Evolutionary conservation across 2,888 invertebrate genomes (phyloP), one percentile per base, ranked within the genome.

Genomic region (Synanthedon myopaeformis): DNA sequence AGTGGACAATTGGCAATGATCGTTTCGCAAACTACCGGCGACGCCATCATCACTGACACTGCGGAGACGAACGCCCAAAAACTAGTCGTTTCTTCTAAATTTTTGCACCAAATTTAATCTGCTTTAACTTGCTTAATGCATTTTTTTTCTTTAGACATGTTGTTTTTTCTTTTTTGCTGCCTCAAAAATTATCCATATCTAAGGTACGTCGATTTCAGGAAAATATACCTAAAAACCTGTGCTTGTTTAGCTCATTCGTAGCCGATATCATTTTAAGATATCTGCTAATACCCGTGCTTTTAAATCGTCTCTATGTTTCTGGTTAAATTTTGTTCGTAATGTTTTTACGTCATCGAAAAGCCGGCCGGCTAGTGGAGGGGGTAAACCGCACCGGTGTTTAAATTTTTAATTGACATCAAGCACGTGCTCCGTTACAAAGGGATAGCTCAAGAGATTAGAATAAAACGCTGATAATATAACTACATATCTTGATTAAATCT

Each of bases 51-150:
- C 66, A 67, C 69, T 72, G 64, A 71, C 57, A 55, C 65, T 69
- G 56, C 64, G 72, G 69, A 76, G 76, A 76, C 75, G 72, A 75
- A 74, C 68, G 60, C 69, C 72, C 49, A 49, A 49, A 17, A 45
- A 45, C 45, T 45, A 13, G 5, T 45, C 13, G 2, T 45, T 45
- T 45, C 3, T 45, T 45, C 14, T 45, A 14, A 45, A 45, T 13
- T 45, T 45, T 13, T 45, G 13, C 45, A 11, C 35, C 35, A 2
- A 3, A 35, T 35, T 35, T 23, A 23, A 23, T 23, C 23, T 23
- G 23, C 23, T 23, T 35, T 35, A 35, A 8, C 8, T 35, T 35
- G 23, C 10, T 35, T 35, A 35, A 35, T 8, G 35, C 10, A 35
- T 35, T 35, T 35, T 6, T n/a, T 10, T 8, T 8, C 35, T 35